phyloP scores from a whole-genome alignment of 2,888 invertebrate species.

The Meloe dianella region DNA sequence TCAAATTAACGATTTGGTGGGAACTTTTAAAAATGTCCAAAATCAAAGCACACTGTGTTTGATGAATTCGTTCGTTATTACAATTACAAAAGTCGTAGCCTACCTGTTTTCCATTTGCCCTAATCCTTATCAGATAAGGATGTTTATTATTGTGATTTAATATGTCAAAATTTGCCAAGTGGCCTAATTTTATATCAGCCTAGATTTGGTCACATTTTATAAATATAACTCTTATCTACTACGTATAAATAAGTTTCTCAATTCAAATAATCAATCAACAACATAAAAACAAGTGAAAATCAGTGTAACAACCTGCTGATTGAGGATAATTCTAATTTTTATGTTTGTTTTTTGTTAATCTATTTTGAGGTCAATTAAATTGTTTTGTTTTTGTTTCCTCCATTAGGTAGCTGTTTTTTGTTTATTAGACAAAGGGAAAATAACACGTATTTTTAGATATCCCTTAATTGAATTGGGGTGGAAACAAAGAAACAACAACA shows the following conservation, averaged over 20 bases:
- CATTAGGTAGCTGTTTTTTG: no score
- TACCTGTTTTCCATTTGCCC: background rate
- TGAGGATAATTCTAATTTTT: background rate
- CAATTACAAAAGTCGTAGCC: background rate
- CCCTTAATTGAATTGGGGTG: background rate
- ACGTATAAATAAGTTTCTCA: background rate
- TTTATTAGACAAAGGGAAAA: no score
- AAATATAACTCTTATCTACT: background rate
- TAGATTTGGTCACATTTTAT: background rate
- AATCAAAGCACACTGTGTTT: background rate
- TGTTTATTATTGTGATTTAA: background rate
- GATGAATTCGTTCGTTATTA: background rate
- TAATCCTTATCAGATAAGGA: background rate
- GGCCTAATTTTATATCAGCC: background rate
- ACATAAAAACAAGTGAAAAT: background rate
- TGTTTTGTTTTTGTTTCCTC: background rate
- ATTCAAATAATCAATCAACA: conserved; percentile 5
- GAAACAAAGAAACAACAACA: background rate
- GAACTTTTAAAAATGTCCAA: background rate
- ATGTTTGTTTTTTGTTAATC: no score
- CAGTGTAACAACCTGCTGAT: background rate
- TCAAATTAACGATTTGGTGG: conserved; percentile 15
- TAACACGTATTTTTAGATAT: background rate
- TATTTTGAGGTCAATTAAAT: background rate
- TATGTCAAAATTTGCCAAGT: background rate